Evolutionary conservation across 2,113 vertebrate species (phyloP).

Genomic region (Notothenia coriiceps): DNA sequence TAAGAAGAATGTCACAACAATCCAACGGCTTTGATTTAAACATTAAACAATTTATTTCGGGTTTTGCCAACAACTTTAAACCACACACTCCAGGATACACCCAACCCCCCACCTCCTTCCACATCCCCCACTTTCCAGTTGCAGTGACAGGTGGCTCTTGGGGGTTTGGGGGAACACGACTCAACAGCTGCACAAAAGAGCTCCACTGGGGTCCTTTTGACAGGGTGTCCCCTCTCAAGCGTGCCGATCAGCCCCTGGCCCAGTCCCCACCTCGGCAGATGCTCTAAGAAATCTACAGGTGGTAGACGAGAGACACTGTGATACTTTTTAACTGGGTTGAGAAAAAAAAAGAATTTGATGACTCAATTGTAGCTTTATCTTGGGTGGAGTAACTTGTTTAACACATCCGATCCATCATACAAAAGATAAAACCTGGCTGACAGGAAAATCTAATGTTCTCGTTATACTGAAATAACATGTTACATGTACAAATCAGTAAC

Average conservation of each 20-base stretch:
- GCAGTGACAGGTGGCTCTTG: slow-evolving; percentile 85
- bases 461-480: slow-evolving; percentile 3
- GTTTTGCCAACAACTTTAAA: slow-evolving; percentile 23
- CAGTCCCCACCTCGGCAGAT: slow-evolving; percentile 79
- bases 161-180: slow-evolving; percentile 72
- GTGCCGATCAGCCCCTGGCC: slow-evolving; percentile 71
- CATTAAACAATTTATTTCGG: slow-evolving; percentile 3
- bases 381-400: slow-evolving; percentile 27
- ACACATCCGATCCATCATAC: slow-evolving; percentile 16
- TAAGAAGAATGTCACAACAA: neutral
- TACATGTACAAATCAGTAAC: neutral
- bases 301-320: slow-evolving; percentile 53
- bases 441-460: slow-evolving; percentile 21
- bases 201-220: slow-evolving; percentile 75
- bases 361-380: neutral
- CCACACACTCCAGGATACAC: neutral
- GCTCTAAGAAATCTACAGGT: slow-evolving; percentile 79
- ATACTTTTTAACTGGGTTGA: neutral
- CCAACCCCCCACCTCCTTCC: slow-evolving; percentile 61
- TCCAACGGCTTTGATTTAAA: slow-evolving; percentile 4
- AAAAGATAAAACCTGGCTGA: slow-evolving; percentile 32
- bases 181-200: slow-evolving; percentile 86
- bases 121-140: slow-evolving; percentile 75
- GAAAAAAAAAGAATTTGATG: neutral
- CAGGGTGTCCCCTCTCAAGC: slow-evolving; percentile 75